Percentiles rank a stretch among this genome's conserved stretches.
Conservation (phyloP, 2,888 invertebrate species). For the Parnassius mnemosyne region DNA sequence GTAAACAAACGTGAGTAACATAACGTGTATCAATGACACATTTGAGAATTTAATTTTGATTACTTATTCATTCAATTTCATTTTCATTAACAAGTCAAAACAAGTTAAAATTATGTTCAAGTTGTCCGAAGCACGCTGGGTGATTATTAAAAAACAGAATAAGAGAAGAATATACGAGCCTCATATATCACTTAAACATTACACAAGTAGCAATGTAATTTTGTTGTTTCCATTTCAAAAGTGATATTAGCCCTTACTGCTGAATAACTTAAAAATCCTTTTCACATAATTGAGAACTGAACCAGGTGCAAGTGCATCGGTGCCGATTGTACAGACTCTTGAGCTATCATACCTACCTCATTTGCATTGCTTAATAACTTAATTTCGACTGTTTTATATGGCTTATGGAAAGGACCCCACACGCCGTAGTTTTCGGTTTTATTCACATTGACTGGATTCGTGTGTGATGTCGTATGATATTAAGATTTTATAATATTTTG, state of each 20-base stretch:
- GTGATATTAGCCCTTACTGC: constrained; percentile 3
- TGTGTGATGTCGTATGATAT: neutral
- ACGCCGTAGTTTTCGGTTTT: constrained; percentile 10
- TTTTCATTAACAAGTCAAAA: constrained; percentile 8
- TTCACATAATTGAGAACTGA: neutral
- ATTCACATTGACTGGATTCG: constrained; percentile 14
- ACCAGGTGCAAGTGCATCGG: neutral
- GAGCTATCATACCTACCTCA: constrained; percentile 40
- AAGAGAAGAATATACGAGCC: neutral
- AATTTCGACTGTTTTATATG: constrained; percentile 37
- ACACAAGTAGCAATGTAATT: constrained; percentile 2
- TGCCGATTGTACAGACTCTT: constrained; percentile 20
- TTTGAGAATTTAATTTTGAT: no score
- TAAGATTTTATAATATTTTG: no score
- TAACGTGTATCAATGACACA: no score
- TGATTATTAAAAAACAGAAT: constrained; percentile 17
- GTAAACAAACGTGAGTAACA: no score
- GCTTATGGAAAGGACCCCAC: constrained; percentile 33
- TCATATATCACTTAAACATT: constrained; percentile 1
- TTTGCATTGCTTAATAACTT: constrained; percentile 48
- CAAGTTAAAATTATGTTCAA: constrained; percentile 5
- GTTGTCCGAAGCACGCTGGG: constrained; percentile 3
- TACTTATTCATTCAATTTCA: neutral
- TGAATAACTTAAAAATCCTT: neutral
- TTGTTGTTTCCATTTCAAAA: neutral